Evolutionary conservation across 1,140 invertebrate genomes (phyloP).

Genomic region (Lordiphosa stackelbergi): DNA sequence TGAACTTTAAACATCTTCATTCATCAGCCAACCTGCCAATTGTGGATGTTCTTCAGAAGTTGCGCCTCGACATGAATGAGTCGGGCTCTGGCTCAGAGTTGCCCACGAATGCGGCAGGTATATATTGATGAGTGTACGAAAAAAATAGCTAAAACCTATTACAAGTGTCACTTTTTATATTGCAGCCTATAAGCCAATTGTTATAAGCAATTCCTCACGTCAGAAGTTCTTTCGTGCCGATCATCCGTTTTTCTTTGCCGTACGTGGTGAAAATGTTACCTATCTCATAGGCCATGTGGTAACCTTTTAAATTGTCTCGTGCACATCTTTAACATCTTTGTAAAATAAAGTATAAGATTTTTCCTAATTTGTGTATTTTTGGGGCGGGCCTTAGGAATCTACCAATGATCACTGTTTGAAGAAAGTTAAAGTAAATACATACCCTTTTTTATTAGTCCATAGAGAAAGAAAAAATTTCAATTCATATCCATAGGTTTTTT

Average conservation of each 20-base stretch:
- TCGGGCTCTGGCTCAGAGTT: constrained; percentile 56
- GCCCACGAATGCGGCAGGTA: constrained; percentile 41
- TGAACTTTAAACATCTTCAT: constrained; percentile 69
- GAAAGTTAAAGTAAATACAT: too few species aligned
- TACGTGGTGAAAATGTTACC: constrained; percentile 57
- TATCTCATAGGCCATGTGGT: constrained; percentile 67
- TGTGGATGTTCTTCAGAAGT: constrained; percentile 59
- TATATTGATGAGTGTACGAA: neutral
- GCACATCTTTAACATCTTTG: neutral
- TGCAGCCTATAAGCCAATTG: constrained; percentile 70
- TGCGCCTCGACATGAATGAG: constrained; percentile 61
- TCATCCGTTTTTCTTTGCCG: constrained; percentile 75
- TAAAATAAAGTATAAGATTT: too few species aligned
- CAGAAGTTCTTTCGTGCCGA: constrained; percentile 75
- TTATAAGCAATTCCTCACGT: constrained; percentile 69
- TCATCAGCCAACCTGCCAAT: constrained; percentile 37
- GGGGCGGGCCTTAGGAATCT: too few species aligned
- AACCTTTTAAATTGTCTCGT: constrained; percentile 35
- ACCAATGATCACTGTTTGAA: too few species aligned
- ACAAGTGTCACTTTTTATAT: neutral
- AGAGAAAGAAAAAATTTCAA: neutral
- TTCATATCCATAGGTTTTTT: constrained; percentile 49
- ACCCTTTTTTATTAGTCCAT: neutral
- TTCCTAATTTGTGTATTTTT: too few species aligned
- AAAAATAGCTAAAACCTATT: neutral